Base-by-base conservation (phyloP, 2,888 invertebrate genomes). In the Syritta pipiens region DNA sequence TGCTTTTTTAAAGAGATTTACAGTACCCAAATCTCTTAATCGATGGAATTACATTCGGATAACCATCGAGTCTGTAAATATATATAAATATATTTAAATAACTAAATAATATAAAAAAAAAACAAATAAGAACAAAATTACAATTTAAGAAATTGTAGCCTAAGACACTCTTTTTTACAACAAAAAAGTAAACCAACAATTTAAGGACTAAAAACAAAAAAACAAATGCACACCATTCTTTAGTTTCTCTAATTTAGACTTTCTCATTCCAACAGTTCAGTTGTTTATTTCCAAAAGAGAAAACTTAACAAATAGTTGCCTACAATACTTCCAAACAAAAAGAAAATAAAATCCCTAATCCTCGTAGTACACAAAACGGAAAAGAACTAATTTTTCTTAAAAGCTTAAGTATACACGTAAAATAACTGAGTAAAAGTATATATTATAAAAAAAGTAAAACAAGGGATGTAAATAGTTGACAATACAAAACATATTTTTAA, bases 1-100 rank as follows among this genome's bases (percentile, higher is more conserved):
- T 88, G 86, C 86, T 83, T 84, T 84, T 81, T 67, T 35, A 42
- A 82, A 86, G 88, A 86, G 87, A 87, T 87, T 86, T 84, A 74
- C 82, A 82, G 88, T 88, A 88, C 88, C 88, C 88, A 86, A 87
- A 85, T 88, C 88, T 88, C 88, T 86, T 82, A 74, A 68, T 83
- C 85, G 83, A 86, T 86, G 87, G 85, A 83, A 83, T 82, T 82
- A 81, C 81, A 72, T 83, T 86, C 87, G 87, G 87, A 87, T 87
- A 86, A 83, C 84, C 85, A 86, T 86, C 85, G 84, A 85, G 83
- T 82, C 40, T 86, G 85, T 86, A 86, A 81, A 85, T 84, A 87
- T 79, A 83, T 84, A 86, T 84, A 86, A 82, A 86, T 84, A 79
- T 63, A 81, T 75, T 46, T 77, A 60, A 59, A 49, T 42, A 72